Evolutionary conservation across 2,888 invertebrate genomes (phyloP).

Genomic region (Papilio demoleus): DNA sequence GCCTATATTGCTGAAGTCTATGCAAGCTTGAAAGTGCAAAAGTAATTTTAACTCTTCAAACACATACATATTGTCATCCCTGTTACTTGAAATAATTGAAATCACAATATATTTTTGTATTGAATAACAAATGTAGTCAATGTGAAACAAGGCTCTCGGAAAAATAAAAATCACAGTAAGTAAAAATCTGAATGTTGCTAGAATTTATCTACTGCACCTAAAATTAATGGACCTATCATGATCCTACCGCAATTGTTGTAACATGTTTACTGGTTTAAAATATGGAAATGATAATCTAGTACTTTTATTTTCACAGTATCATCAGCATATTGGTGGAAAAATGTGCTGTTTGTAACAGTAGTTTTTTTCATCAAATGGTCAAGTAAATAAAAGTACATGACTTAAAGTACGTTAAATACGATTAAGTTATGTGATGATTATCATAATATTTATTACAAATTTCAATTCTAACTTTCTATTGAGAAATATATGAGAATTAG

Average conservation of each 20-base stretch:
- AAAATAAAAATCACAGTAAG: conserved; percentile 42
- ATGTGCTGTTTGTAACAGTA: not conserved
- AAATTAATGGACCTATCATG: conserved; percentile 38
- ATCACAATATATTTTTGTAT: no score
- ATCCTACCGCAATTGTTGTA: not conserved
- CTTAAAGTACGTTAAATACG: not conserved
- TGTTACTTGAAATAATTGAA: no score
- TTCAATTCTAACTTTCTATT: not conserved
- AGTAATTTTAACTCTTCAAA: no score
- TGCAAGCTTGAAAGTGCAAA: not conserved
- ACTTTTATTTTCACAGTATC: not conserved
- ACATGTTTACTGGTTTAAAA: not conserved
- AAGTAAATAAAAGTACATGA: conserved; percentile 1
- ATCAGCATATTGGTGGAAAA: no score
- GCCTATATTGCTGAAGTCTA: not conserved
- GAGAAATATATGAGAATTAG: not conserved
- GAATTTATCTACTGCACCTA: conserved; percentile 33
- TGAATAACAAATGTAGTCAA: no score
- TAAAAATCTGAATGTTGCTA: conserved; percentile 41
- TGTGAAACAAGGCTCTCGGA: conserved; percentile 31
- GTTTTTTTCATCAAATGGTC: not conserved
- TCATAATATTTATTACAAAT: not conserved
- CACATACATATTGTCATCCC: not conserved
- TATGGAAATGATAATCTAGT: conserved; percentile 2
- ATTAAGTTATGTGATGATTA: not conserved